These are phyloP conservation scores for Eubasilissa regina DNA, from an alignment of 1,140 invertebrate species.

Conservation along the genomic window DNA sequence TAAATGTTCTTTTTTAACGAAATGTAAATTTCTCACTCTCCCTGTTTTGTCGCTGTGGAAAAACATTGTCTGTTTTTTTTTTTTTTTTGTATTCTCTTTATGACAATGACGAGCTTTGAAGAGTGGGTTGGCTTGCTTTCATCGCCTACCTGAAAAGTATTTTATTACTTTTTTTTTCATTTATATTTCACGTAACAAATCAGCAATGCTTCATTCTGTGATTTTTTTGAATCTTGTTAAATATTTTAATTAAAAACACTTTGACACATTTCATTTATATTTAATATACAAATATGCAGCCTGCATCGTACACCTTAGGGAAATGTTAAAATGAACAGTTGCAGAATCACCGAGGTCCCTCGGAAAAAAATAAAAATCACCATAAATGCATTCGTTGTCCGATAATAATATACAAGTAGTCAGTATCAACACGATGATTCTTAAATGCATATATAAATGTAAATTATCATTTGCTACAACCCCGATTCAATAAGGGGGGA, in stretches of 20 bases:
- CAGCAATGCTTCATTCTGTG: no score
- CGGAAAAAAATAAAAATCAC: constrained; percentile 24
- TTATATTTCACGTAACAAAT: constrained; percentile 6
- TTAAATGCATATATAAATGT: constrained; percentile 13
- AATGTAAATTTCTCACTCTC: constrained; percentile 12
- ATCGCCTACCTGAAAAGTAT: constrained; percentile 19
- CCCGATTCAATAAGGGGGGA: constrained; percentile 14
- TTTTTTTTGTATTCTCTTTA: constrained; percentile 35
- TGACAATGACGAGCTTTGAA: constrained; percentile 35
- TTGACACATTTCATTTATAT: no score
- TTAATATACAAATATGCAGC: neutral
- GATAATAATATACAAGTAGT: neutral
- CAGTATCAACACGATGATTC: neutral
- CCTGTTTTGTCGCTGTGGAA: constrained; percentile 17
- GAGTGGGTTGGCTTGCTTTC: constrained; percentile 39
- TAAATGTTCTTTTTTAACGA: constrained; percentile 14
- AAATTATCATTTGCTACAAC: neutral
- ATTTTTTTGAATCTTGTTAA: no score
- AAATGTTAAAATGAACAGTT: constrained; percentile 1
- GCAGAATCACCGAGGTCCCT: constrained; percentile 6
- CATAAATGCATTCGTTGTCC: constrained; percentile 6
- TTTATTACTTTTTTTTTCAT: constrained; percentile 44
- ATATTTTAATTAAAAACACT: no score
- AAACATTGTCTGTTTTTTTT: constrained; percentile 24
- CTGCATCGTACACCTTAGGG: neutral